phyloP scores from a whole-genome alignment of 2,113 vertebrate species.

The Jacana jacana region DNA sequence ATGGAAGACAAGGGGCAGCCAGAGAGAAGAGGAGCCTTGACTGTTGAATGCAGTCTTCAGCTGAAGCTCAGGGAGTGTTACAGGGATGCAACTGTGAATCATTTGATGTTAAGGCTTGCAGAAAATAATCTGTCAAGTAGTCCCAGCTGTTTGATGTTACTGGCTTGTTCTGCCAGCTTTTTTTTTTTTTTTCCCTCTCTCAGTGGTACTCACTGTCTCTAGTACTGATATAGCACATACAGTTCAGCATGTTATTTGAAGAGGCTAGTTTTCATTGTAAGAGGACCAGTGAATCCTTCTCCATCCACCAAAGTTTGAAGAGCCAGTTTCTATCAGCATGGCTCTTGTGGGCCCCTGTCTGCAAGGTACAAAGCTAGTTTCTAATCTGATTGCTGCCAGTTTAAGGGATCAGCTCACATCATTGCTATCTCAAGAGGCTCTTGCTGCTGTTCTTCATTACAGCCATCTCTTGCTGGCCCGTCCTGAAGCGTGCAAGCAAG shows the following conservation, averaged over 20 bases:
- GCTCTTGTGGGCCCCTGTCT: background rate
- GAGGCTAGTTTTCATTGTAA: background rate
- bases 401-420: background rate
- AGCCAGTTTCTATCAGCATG: background rate
- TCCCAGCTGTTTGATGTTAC: background rate
- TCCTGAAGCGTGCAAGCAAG: background rate
- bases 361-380: background rate
- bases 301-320: rapidly evolving
- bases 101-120: background rate
- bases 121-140: background rate
- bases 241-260: background rate
- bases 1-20: rapidly evolving
- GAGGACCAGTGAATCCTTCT: background rate
- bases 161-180: background rate
- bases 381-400: rapidly evolving
- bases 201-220: background rate
- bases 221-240: background rate
- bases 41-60: background rate
- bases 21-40: background rate
- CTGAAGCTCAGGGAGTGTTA: background rate
- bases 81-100: background rate
- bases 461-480: background rate
- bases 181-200: background rate
- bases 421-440: background rate
- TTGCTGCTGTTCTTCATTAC: background rate